phyloP scores from a whole-genome alignment of 2,113 vertebrate genomes.

The Hypanus sabinus region DNA sequence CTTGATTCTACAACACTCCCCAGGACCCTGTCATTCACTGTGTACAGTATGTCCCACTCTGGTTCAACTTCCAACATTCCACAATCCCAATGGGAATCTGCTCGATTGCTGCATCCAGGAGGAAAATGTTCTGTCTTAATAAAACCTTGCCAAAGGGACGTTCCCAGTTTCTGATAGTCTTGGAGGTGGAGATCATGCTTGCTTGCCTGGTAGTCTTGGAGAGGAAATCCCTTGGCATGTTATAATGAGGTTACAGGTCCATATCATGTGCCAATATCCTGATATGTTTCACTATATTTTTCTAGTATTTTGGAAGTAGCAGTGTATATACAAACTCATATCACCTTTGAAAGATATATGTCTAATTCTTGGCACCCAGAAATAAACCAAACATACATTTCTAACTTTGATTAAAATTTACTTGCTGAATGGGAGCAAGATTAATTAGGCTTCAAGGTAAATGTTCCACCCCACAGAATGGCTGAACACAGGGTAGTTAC shows the following conservation, averaged over 20 bases:
- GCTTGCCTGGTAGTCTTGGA: neutral
- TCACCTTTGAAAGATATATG: neutral
- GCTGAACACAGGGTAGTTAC: constrained; percentile 5
- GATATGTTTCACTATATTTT: neutral
- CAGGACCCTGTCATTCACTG: too few relatives aligned
- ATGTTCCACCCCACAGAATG: constrained; percentile 4
- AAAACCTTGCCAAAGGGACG: neutral
- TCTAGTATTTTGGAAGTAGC: neutral
- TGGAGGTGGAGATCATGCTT: neutral
- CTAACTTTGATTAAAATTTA: neutral
- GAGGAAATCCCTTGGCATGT: neutral
- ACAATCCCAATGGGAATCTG: neutral
- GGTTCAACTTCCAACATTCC: neutral
- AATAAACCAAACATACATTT: neutral
- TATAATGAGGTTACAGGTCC: neutral
- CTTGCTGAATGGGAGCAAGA: neutral
- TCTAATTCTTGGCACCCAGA: neutral
- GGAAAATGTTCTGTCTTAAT: neutral
- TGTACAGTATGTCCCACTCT: too few relatives aligned
- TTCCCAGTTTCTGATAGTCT: neutral
- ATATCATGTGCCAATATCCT: neutral
- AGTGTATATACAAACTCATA: neutral
- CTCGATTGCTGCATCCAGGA: neutral
- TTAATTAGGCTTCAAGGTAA: neutral
- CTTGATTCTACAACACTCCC: too few relatives aligned